These are phyloP conservation scores for Ptychochromis oligacanthus DNA, from an alignment of 2,113 vertebrate genomes.

Conservation along the genomic window DNA sequence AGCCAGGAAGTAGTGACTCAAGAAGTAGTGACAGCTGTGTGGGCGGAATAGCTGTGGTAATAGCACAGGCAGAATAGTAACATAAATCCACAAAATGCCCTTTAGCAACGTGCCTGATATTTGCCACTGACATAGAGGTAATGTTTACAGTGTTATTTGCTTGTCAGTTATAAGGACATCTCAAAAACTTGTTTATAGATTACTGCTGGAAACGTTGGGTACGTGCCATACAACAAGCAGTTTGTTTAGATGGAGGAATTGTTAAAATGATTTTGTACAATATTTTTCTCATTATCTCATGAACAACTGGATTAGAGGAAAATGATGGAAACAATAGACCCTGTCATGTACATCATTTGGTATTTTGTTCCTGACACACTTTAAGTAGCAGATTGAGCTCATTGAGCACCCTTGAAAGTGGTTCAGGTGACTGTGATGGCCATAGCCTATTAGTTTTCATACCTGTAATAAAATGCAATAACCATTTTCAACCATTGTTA, in stretches of 20 bases:
- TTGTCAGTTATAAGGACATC: not conserved
- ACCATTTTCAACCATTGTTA: not conserved
- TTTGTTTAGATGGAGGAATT: not conserved
- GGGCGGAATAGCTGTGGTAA: slow-evolving; percentile 34
- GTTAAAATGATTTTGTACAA: not conserved
- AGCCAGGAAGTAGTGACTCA: slow-evolving; percentile 52
- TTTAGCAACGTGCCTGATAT: slow-evolving; percentile 30
- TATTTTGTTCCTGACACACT: not conserved
- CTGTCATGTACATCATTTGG: too few species aligned
- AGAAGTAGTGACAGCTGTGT: slow-evolving; percentile 51
- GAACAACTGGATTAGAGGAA: not conserved
- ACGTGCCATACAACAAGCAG: not conserved
- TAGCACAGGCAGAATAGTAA: slow-evolving; percentile 38
- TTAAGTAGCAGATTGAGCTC: not conserved
- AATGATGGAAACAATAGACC: not conserved
- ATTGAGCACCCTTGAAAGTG: not conserved
- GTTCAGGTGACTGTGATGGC: not conserved
- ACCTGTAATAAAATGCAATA: not conserved
- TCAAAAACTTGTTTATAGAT: not conserved
- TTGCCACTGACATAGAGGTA: slow-evolving; percentile 8
- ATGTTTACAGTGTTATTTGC: slow-evolving; percentile 18
- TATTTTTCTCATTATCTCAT: not conserved
- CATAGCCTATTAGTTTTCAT: not conserved
- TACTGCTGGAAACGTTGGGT: not conserved
- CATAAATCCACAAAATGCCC: slow-evolving; percentile 29